These are phyloP conservation scores for Anhinga anhinga DNA, from an alignment of 2,113 vertebrate genomes.

Conservation along the genomic window DNA sequence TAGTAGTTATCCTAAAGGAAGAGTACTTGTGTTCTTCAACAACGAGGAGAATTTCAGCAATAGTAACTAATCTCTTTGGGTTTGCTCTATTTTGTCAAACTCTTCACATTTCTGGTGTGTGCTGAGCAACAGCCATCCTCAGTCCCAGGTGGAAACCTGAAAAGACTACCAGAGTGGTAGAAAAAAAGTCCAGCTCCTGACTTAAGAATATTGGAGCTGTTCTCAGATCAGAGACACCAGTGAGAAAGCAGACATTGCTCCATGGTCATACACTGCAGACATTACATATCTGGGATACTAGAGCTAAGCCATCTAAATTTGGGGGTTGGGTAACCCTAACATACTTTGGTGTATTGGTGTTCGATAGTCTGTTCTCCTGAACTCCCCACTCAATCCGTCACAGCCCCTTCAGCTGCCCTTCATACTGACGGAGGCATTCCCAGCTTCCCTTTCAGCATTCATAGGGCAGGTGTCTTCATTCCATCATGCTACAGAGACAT, in stretches of 20 bases:
- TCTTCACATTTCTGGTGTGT: background rate
- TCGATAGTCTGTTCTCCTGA: background rate
- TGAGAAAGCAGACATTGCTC: background rate
- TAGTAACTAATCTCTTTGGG: background rate
- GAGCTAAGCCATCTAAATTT: background rate
- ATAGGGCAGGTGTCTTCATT: background rate
- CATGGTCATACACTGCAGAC: background rate
- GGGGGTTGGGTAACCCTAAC: background rate
- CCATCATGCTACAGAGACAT: background rate
- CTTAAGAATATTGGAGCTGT: background rate
- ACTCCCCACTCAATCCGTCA: accelerated
- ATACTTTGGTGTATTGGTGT: background rate
- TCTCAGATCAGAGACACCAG: background rate
- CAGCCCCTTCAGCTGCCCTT: background rate
- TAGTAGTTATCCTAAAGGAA: background rate
- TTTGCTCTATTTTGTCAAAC: background rate
- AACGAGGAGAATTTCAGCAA: background rate
- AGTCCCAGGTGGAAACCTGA: background rate
- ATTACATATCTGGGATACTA: background rate
- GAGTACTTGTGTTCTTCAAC: background rate
- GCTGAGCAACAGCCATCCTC: background rate
- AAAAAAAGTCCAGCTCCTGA: background rate
- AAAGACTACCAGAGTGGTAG: background rate
- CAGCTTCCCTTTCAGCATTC: background rate
- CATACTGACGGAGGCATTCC: background rate